These are phyloP conservation scores for Bothrops jararaca DNA, from an alignment of 2,113 vertebrate species.

Conservation along the genomic window DNA sequence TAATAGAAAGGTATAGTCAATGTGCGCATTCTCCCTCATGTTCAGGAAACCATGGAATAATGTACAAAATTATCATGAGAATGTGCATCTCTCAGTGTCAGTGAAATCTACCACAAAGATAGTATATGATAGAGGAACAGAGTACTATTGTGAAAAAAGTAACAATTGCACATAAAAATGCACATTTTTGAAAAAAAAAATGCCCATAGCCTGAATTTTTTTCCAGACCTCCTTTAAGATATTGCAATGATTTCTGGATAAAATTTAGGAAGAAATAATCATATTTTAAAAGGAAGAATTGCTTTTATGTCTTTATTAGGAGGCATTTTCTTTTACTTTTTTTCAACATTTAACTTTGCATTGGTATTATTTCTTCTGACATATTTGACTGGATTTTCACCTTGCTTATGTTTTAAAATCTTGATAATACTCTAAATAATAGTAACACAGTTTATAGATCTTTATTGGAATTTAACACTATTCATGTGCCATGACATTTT, in stretches of 20 bases:
- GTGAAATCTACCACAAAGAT: neutral
- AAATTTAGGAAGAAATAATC: neutral
- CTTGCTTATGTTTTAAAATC: slow-evolving; percentile 13
- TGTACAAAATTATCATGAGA: neutral
- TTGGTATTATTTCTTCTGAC: neutral
- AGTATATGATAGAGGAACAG: neutral
- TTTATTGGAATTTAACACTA: slow-evolving; percentile 53
- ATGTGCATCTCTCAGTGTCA: neutral
- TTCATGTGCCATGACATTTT: slow-evolving; percentile 49
- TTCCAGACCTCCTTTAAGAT: neutral
- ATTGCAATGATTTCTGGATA: neutral
- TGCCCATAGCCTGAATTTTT: neutral
- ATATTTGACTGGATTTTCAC: neutral
- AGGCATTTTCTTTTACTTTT: neutral
- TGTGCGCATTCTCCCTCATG: neutral
- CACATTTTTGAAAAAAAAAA: neutral
- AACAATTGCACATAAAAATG: neutral
- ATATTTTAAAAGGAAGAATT: neutral
- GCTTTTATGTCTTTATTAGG: neutral
- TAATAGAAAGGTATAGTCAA: neutral
- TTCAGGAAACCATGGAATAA: neutral
- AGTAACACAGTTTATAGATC: slow-evolving; percentile 4
- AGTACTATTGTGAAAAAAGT: neutral
- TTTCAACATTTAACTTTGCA: neutral
- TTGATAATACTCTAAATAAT: slow-evolving; percentile 33